These are phyloP conservation scores for Temnopleurus reevesii DNA, from an alignment of 53 echinoderm and acorn worm genomes.

Conservation along the genomic window DNA sequence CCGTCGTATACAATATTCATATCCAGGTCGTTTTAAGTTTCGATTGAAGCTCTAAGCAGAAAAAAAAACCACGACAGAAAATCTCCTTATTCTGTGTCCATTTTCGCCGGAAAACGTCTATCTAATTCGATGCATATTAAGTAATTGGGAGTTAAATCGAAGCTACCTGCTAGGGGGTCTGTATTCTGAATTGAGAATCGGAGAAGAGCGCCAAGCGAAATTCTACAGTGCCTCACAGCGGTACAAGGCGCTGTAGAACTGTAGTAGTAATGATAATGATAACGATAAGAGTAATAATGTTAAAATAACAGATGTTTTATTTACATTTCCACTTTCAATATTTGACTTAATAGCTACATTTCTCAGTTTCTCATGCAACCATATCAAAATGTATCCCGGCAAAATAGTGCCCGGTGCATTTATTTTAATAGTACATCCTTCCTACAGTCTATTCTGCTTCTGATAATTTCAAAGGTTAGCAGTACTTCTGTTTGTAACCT, in stretches of 20 bases:
- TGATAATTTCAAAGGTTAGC: slow-evolving; percentile 9
- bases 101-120: slow-evolving; percentile 30
- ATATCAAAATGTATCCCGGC: too few relatives aligned
- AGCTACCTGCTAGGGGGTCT: slow-evolving; percentile 41
- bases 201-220: neutral
- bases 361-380: too few relatives aligned
- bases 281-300: slow-evolving; percentile 1
- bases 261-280: slow-evolving; percentile 16
- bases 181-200: slow-evolving; percentile 1
- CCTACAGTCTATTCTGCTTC: too few relatives aligned
- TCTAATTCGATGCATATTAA: slow-evolving; percentile 48
- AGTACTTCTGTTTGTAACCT: neutral
- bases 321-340: too few relatives aligned
- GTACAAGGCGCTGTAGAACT: too few relatives aligned
- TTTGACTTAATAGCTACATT: too few relatives aligned
- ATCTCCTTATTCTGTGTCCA: slow-evolving; percentile 14
- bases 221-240: slow-evolving; percentile 15
- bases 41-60: neutral
- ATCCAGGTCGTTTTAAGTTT: neutral
- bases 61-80: slow-evolving; percentile 1
- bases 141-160: slow-evolving; percentile 43
- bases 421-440: too few relatives aligned
- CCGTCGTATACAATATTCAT: neutral
- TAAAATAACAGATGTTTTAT: too few relatives aligned
- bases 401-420: too few relatives aligned